These are phyloP conservation scores for Myocastor coypus DNA, from an alignment of 2,113 vertebrate species.

Conservation along the genomic window DNA sequence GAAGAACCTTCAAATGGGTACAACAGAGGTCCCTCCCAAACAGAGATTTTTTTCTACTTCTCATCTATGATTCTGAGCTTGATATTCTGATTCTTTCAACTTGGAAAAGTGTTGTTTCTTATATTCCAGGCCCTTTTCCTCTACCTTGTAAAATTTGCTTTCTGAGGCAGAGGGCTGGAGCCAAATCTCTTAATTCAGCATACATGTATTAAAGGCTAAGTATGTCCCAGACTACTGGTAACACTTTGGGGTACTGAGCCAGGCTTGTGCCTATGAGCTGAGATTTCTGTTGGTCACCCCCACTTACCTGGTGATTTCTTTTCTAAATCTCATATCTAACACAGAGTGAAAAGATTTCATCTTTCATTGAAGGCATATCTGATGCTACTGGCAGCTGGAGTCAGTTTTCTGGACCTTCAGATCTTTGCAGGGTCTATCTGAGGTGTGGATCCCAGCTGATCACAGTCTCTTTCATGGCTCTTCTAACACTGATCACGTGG, in stretches of 20 bases:
- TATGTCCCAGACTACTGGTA: background rate
- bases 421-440: background rate
- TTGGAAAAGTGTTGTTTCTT: background rate
- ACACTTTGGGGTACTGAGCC: too few relatives aligned
- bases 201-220: background rate
- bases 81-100: background rate
- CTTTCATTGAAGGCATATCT: background rate
- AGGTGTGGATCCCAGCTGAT: background rate
- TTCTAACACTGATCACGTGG: background rate
- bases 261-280: fast-evolving
- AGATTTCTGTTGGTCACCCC: background rate
- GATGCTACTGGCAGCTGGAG: background rate
- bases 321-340: background rate
- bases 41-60: background rate
- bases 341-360: background rate
- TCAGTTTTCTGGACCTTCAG: background rate
- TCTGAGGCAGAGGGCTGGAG: background rate
- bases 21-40: fast-evolving
- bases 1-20: background rate
- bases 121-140: background rate
- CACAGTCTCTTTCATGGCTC: background rate
- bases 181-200: background rate
- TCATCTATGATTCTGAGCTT: background rate
- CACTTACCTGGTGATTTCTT: too few relatives aligned
- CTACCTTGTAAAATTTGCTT: background rate